phyloP scores from a whole-genome alignment of 2,797 vertebrate species.

The Falco biarmicus region DNA sequence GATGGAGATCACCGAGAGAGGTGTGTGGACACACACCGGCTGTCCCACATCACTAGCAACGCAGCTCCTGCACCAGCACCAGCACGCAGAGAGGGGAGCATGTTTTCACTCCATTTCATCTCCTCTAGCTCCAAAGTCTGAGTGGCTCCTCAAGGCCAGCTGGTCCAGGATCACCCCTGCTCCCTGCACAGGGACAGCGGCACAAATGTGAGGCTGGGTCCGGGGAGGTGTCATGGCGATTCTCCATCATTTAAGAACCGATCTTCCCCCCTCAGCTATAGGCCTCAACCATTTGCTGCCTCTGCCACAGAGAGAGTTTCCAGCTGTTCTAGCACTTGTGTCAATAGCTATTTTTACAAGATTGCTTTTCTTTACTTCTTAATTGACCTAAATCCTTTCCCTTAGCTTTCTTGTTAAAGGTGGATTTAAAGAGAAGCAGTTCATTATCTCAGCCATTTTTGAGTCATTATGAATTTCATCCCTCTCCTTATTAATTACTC shows the following conservation, averaged over 20 bases:
- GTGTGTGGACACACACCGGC: fast-evolving
- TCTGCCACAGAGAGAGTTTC: background rate
- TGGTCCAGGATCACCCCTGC: background rate
- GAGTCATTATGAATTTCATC: constrained; percentile 79
- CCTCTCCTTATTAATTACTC: constrained; percentile 76
- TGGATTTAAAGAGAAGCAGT: constrained; percentile 79
- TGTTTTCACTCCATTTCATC: background rate
- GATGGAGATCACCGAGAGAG: fast-evolving
- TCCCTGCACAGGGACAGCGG: fast-evolving
- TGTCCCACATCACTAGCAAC: background rate
- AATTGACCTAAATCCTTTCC: constrained; percentile 83
- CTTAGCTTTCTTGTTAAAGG: constrained; percentile 81
- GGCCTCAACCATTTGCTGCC: background rate
- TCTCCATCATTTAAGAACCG: background rate
- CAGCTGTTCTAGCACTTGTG: constrained; percentile 54
- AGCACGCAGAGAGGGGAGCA: fast-evolving
- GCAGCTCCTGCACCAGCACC: fast-evolving
- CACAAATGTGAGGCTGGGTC: background rate
- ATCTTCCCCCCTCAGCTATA: background rate
- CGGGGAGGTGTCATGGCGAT: background rate
- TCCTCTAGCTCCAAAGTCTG: background rate
- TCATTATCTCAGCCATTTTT: constrained; percentile 80
- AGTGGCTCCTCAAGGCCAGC: fast-evolving
- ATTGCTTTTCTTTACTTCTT: constrained; percentile 75
- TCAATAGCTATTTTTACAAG: constrained; percentile 77